Percentiles rank a stretch among this genome's conserved stretches.
phyloP scores from a whole-genome alignment of 2,113 vertebrate genomes.

The Lutjanus erythropterus region DNA sequence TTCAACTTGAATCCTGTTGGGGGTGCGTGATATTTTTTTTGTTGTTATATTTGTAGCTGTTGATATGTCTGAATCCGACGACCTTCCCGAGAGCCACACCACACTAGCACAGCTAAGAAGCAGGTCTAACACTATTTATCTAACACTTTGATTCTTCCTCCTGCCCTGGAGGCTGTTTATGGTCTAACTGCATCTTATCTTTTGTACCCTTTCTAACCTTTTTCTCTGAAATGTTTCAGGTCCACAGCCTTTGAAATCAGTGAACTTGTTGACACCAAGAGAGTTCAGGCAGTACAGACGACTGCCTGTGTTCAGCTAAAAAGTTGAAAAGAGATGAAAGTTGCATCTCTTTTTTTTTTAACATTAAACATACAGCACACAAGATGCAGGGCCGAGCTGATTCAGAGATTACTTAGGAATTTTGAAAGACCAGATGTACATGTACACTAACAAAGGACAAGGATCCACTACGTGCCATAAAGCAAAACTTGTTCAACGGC shows the following conservation, averaged over 20 bases:
- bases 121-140: not conserved
- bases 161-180: conserved; percentile 4
- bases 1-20: too few species aligned
- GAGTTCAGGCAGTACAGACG: conserved; percentile 15
- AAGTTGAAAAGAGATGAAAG: too few species aligned
- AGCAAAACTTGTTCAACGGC: not conserved
- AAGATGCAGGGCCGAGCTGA: not conserved
- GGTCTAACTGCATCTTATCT: conserved; percentile 25
- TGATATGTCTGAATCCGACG: too few species aligned
- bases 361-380: not conserved
- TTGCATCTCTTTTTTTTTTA: too few species aligned
- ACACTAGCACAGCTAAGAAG: not conserved
- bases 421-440: not conserved
- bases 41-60: too few species aligned
- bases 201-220: not conserved
- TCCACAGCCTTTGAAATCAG: not conserved
- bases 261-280: not conserved
- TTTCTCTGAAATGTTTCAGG: conserved; percentile 1
- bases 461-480: not conserved
- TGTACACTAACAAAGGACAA: not conserved
- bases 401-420: not conserved
- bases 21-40: too few species aligned
- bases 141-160: not conserved
- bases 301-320: not conserved
- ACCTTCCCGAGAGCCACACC: not conserved